These are phyloP conservation scores for Psittacula derbiana DNA, from an alignment of 2,797 vertebrate species.

Conservation along the genomic window DNA sequence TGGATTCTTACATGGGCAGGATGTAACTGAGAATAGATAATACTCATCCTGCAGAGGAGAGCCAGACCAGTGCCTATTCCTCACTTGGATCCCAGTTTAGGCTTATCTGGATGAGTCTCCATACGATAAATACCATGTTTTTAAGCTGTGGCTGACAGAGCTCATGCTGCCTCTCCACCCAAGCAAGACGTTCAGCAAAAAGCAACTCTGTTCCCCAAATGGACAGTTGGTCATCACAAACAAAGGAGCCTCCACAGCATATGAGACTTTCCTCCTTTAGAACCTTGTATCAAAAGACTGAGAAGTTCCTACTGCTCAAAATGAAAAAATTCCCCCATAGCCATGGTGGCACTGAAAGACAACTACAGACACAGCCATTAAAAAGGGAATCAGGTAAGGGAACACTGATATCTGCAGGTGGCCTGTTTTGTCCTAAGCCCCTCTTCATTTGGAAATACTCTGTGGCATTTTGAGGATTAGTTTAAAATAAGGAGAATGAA, in stretches of 20 bases:
- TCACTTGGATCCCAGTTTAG: background rate
- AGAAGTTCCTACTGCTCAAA: background rate
- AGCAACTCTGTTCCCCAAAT: background rate
- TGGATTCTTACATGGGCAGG: background rate
- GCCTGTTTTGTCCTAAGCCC: background rate
- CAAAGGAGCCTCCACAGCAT: background rate
- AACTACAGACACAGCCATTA: background rate
- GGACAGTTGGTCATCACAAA: background rate
- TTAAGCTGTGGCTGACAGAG: background rate
- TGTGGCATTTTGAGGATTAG: background rate
- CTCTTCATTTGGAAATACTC: background rate
- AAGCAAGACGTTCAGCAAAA: background rate
- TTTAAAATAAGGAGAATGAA: background rate
- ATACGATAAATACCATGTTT: background rate
- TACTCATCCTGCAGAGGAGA: background rate
- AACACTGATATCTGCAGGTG: background rate
- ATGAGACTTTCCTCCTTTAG: background rate
- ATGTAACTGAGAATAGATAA: background rate
- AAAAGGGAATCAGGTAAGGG: background rate
- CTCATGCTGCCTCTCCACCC: rapidly evolving
- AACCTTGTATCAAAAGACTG: background rate
- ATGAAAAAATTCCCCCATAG: background rate
- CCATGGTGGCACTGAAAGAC: background rate
- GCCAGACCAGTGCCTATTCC: background rate
- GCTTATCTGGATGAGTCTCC: background rate